These are phyloP conservation scores for Cyprinodon brontotheroides DNA, from an alignment of 2,113 vertebrate species.

Conservation along the genomic window DNA sequence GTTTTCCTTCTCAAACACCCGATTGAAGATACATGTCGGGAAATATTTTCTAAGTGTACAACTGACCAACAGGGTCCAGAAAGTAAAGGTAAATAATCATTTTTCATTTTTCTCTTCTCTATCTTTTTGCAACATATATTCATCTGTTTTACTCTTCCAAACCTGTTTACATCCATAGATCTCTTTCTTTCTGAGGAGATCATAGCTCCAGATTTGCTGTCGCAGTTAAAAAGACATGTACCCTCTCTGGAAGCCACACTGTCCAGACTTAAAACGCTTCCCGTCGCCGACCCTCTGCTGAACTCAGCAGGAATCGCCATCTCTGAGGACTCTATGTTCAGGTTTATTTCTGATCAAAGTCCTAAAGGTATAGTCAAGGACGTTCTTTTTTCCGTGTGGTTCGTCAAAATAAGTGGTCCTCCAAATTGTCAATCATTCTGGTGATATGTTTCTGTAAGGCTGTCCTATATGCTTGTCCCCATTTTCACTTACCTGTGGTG, in stretches of 20 bases:
- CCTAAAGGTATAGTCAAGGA: too few species aligned
- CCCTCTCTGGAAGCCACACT: slow-evolving; percentile 63
- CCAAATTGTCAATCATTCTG: too few species aligned
- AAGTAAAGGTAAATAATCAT: slow-evolving; percentile 22
- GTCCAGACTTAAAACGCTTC: slow-evolving; percentile 66
- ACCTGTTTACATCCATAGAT: slow-evolving; percentile 48
- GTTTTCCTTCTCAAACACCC: slow-evolving; percentile 29
- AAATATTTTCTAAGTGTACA: slow-evolving; percentile 59
- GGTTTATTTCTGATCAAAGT: slow-evolving; percentile 45
- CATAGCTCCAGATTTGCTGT: slow-evolving; percentile 51
- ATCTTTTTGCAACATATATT: neutral
- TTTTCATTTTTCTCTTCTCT: neutral
- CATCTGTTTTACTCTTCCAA: neutral
- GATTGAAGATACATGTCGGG: slow-evolving; percentile 38
- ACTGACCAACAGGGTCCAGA: slow-evolving; percentile 13
- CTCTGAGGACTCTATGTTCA: slow-evolving; percentile 62
- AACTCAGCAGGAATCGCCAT: slow-evolving; percentile 25
- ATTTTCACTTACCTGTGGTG: too few species aligned
- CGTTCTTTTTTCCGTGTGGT: too few species aligned
- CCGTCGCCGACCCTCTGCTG: slow-evolving; percentile 71
- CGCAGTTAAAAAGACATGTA: slow-evolving; percentile 65
- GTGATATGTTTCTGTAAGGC: too few species aligned
- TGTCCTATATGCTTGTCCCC: too few species aligned
- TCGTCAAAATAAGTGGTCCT: too few species aligned
- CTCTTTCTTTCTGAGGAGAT: slow-evolving; percentile 67